Evolutionary conservation across 2,888 invertebrate genomes (phyloP), one percentile per base, ranked within the genome.

Genomic region (Entomobrya multifasciata): DNA sequence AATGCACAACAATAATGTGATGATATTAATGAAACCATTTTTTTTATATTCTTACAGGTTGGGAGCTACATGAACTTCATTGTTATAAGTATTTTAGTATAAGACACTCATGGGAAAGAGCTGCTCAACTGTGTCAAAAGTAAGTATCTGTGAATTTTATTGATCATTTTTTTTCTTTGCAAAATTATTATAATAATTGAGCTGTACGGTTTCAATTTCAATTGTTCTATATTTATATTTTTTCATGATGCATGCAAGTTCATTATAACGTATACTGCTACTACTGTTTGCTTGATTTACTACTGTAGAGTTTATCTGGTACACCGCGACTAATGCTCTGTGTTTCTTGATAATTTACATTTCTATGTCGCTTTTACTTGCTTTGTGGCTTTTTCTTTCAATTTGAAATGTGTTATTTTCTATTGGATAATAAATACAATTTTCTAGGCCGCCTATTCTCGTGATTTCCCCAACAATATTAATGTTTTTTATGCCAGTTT

Each of bases 21-120:
- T 30, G 36, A 30, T 65, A 65, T 36, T 65, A 65, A 36, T 47
- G 25, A 70, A 67, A 47, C 25, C 15, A n/a, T 47, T 70, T 70
- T 74, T 86, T 86, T 47, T 91, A 87, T 90, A 30, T 91, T 92
- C 92, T 95, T 95, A 78, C 95, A 97, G 98, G 97, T 92, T 98
- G 98, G 98, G 97, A 97, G 93, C 94, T 97, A 92, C 95, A 95
- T 93, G 97, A 97, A 92, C 95, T 97, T 92, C 95, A 97, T 93
- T 98, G 98, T 94, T 98, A 97, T 94, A 97, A 97, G 95, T 97
- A 97, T 94, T 98, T 98, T 94, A 97, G 96, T 93, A 97, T 97
- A 92, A 96, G 96, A 93, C 97, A 98, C 94, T 98, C 98, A 90
- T 98, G 97, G 97, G 96, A 97, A 93, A 97, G 97, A 94, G 97